Base-by-base conservation (phyloP, 2,797 vertebrate genomes). In the Sebastes ruberrimus region DNA sequence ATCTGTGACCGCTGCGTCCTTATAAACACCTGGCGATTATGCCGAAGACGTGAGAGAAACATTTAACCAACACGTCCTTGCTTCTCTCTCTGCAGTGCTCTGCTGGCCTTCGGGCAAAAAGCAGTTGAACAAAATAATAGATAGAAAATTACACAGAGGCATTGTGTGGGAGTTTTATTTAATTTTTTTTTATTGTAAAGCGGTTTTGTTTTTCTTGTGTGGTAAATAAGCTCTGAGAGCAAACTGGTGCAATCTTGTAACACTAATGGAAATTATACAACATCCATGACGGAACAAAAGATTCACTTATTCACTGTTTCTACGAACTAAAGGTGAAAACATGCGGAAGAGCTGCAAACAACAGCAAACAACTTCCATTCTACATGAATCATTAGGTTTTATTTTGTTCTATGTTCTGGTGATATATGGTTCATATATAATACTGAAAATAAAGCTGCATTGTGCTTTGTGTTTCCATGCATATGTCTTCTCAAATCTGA, bases 11-110 rank as follows among this genome's bases (percentile, higher is more conserved):
- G 82, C 86, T 38, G 79, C 59, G 91, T 93, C 91, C 91, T 93
- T 78, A 87, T 86, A 86, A 93, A 93, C 90, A 92, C 85, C 82
- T 83, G 86, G 87, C 64, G 63, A 92, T 94, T 92, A 93, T 88
- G 89, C 85, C 59, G 84, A 85, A 90, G 88, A 90, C 71, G 84
- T 66, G 80, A 91, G 81, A 80, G 86, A 94, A 93, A 91, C 90
- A 86, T 92, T 93, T 86, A 91, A 86, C 83, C 89, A 88, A 88
- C 86, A 64, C 60, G 83, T 86, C 75, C 88, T 89, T 81, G 90
- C 55, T 49, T 76, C 62, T 82, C 83, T 87, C 69, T 57, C 28
- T 11, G 46, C 46, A 10, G 59, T 32, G 83, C 69, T 84, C 70
- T 4, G 63, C 28, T 13, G 66, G 87, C 93, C 90, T 92, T 86